These are phyloP conservation scores for Nothoprocta perdicaria DNA, from an alignment of 2,113 vertebrate species.

Conservation along the genomic window DNA sequence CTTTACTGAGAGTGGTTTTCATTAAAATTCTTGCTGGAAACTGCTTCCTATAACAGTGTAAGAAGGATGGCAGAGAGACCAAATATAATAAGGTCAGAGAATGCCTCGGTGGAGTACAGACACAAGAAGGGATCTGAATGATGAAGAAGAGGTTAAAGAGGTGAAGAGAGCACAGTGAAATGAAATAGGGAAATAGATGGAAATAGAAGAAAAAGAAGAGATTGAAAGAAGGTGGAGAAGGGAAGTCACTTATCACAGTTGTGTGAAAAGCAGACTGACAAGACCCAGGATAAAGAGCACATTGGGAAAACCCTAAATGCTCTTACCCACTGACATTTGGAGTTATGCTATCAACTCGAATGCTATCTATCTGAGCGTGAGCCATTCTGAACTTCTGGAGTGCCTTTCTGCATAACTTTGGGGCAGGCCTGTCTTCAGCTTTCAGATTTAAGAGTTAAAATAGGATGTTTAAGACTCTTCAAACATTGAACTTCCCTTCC, in stretches of 20 bases:
- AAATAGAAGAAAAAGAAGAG: conserved; percentile 37
- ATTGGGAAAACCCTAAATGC: conserved; percentile 27
- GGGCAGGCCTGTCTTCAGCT: background rate
- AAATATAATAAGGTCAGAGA: conserved; percentile 33
- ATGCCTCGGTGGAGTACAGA: background rate
- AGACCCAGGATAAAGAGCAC: conserved; percentile 11
- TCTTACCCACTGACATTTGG: conserved; percentile 12
- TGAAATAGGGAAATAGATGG: conserved; percentile 48
- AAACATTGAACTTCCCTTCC: background rate
- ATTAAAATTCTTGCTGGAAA: conserved; percentile 54
- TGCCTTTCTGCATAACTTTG: background rate
- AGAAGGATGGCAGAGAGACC: conserved; percentile 18
- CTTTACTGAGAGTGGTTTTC: conserved; percentile 1
- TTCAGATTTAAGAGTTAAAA: conserved; percentile 5
- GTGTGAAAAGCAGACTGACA: conserved; percentile 39
- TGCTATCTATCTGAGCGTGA: background rate
- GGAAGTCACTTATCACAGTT: conserved; percentile 22
- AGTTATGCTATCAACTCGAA: conserved; percentile 17
- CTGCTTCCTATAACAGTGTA: background rate
- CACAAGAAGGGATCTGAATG: conserved; percentile 18
- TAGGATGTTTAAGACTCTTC: background rate
- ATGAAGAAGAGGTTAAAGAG: conserved; percentile 55
- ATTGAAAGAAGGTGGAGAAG: conserved; percentile 21
- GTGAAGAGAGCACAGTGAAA: conserved; percentile 32
- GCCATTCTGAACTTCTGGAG: background rate